Base-by-base conservation (phyloP, 2,888 invertebrate species). In the Priapulus caudatus region DNA sequence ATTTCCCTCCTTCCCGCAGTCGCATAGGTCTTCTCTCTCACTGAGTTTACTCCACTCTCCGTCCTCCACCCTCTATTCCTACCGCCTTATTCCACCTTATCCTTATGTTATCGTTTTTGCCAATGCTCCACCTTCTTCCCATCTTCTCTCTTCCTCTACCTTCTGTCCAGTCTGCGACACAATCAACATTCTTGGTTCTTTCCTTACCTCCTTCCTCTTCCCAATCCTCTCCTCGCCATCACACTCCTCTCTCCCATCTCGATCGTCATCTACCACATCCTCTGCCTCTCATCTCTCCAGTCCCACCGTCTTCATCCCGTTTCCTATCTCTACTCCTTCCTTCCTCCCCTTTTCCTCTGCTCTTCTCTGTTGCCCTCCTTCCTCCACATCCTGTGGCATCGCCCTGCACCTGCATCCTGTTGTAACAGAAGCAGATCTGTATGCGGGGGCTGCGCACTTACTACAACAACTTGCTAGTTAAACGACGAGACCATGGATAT, bases 321-420 rank as follows among this genome's bases (percentile, higher is more conserved):
- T 45, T 18, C 18, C 10, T 16, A 15, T 45, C n/a, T 16, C 16
- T 16, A 15, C 16, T 18, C 18, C 15, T 16, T 18, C 16, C 46
- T 18, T 45, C 46, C 18, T 18, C 18, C n/a, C 16, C n/a, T 10
- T 18, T 16, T 10, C 16, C 46, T n/a, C n/a, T n/a, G n/a, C n/a
- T n/a, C n/a, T n/a, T n/a, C n/a, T n/a, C n/a, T n/a, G n/a, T n/a
- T n/a, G 10, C 16, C 46, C n/a, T 18, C 18, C 46, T n/a, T 18
- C n/a, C 20, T 16, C 47, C 20, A 4, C 47, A 19, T 47, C 20
- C 20, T 47, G 4, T 59, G 22, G 62, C 57, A 23, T 65, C 65
- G 43, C 20, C 33, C 16, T 56, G 54, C 16, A 62, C 64, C 49
- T 68, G 67, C 53, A 67, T n/a, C n/a, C n/a, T n/a, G n/a, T n/a